Conservation (phyloP, 1,140 invertebrate genomes). For the Pararge aegeria region DNA sequence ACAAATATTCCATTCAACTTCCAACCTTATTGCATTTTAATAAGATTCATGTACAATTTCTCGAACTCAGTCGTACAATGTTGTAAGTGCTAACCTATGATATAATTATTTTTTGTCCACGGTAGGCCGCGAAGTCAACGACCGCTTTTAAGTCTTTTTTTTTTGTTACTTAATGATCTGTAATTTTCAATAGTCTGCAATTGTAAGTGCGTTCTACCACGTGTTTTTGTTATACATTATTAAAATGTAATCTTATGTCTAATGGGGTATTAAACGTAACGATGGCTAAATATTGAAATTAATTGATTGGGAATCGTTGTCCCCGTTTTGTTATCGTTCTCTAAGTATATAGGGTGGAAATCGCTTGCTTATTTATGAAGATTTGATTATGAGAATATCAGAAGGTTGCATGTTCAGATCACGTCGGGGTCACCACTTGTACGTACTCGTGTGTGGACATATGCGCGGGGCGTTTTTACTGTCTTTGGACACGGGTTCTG, state of each 20-base stretch:
- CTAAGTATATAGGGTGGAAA: background rate
- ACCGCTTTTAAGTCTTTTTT: constrained; percentile 23
- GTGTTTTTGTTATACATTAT: constrained; percentile 25
- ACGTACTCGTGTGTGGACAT: no score
- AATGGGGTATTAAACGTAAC: constrained; percentile 1
- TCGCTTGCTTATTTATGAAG: no score
- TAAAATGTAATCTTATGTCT: constrained; percentile 31
- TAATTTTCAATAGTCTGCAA: constrained; percentile 22
- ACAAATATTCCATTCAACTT: background rate
- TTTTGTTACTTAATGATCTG: constrained; percentile 22
- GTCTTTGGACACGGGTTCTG: no score
- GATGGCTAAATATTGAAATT: constrained; percentile 4
- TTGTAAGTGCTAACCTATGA: constrained; percentile 14
- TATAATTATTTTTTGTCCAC: constrained; percentile 33
- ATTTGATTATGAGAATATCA: no score
- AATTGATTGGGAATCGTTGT: background rate
- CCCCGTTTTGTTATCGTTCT: no score
- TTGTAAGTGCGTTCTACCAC: constrained; percentile 15
- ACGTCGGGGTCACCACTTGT: no score
- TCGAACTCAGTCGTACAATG: background rate
- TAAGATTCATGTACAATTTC: background rate
- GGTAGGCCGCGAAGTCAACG: constrained; percentile 29
- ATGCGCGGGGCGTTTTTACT: no score
- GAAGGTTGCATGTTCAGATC: no score
- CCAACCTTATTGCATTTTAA: background rate